phyloP scores from a whole-genome alignment of 37 sponge, comb jelly and placozoan genomes.

The Spongia lamella region DNA sequence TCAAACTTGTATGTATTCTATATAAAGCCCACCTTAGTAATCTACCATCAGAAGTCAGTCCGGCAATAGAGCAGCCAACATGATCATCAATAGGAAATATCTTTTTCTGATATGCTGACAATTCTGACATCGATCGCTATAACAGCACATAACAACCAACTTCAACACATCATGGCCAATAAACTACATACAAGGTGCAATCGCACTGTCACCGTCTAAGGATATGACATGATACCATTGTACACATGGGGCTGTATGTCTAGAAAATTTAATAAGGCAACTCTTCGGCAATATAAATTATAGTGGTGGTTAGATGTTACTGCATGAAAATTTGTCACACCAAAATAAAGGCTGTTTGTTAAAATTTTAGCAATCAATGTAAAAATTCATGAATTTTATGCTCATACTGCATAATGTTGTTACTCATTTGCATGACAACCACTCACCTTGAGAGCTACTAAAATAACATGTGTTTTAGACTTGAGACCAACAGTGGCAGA shows the following conservation, averaged over 20 bases:
- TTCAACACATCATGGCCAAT: background rate
- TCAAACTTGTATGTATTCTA: background rate
- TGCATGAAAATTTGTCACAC: no score
- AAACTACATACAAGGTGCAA: background rate
- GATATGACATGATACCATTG: no score
- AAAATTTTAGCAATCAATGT: no score
- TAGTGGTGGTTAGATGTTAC: no score
- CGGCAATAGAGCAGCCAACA: conserved; percentile 88
- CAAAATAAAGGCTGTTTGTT: no score
- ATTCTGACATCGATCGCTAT: conserved; percentile 85
- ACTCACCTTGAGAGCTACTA: conserved; percentile 92
- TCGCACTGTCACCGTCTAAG: background rate
- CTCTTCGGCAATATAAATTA: no score
- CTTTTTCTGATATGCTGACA: conserved; percentile 95
- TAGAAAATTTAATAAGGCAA: no score
- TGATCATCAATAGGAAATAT: conserved; percentile 92
- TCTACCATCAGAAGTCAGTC: conserved; percentile 88
- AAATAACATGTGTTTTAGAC: conserved; percentile 84
- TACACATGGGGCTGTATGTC: no score
- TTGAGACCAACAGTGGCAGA: conserved; percentile 92
- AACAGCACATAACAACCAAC: background rate
- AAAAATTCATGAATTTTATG: no score
- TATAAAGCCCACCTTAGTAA: conserved; percentile 56
- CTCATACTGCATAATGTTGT: no score
- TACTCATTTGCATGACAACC: no score